phyloP scores from a whole-genome alignment of 2,797 vertebrate species.

The Sus cebifrons region DNA sequence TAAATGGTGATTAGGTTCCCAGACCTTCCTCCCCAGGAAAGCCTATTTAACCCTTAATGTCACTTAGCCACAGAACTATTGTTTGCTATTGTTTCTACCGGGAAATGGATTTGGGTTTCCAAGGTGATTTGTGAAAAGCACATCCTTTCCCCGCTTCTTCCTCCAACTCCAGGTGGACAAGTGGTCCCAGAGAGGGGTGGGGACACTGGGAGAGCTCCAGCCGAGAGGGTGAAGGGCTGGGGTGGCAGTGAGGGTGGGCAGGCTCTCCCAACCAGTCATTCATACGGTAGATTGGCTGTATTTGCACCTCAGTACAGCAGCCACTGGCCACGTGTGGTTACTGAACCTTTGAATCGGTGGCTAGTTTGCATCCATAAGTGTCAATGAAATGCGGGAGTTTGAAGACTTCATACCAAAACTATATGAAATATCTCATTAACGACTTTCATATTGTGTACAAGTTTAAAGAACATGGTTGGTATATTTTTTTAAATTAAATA shows the following conservation, averaged over 20 bases:
- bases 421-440: background rate
- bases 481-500: slow-evolving; percentile 48
- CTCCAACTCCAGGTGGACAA: background rate
- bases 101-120: slow-evolving; percentile 68
- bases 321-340: background rate
- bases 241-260: background rate
- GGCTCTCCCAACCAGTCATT: slow-evolving; percentile 24
- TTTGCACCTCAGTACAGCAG: background rate
- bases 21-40: slow-evolving; percentile 77
- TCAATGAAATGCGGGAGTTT: slow-evolving; percentile 12
- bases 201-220: background rate
- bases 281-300: background rate
- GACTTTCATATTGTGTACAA: slow-evolving; percentile 8
- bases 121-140: slow-evolving; percentile 66
- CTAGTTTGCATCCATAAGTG: background rate
- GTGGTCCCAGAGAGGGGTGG: background rate
- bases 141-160: background rate
- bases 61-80: slow-evolving; percentile 49
- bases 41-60: slow-evolving; percentile 72
- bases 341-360: background rate
- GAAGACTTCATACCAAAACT: background rate
- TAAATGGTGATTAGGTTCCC: slow-evolving; percentile 77
- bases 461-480: slow-evolving; percentile 27
- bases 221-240: slow-evolving; percentile 6
- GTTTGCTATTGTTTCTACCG: slow-evolving; percentile 68